Evolutionary conservation across 2,113 vertebrate genomes (phyloP).

Genomic region (Forbesichthys agassizii): DNA sequence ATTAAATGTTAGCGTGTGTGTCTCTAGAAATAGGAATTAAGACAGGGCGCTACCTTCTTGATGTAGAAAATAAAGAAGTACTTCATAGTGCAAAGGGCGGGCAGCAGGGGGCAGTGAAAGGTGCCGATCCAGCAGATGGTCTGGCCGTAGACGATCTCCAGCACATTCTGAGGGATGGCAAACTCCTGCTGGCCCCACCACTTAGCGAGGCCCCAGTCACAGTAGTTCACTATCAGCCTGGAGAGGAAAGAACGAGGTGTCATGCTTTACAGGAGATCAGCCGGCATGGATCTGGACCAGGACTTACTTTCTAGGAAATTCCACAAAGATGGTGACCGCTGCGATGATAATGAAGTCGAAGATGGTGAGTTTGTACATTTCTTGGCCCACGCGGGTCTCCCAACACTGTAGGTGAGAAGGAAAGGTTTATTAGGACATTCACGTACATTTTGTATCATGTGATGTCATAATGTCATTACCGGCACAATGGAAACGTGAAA

Average conservation of each 20-base stretch:
- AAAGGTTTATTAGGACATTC: neutral
- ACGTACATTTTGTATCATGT: no score
- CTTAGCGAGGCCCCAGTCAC: constrained; percentile 75
- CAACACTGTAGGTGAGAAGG: constrained; percentile 83
- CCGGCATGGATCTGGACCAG: neutral
- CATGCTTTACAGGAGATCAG: neutral
- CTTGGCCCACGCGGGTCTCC: constrained; percentile 93
- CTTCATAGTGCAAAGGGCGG: constrained; percentile 90
- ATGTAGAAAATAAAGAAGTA: constrained; percentile 94
- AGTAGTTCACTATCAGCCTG: constrained; percentile 87
- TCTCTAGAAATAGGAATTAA: neutral
- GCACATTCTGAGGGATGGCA: constrained; percentile 88
- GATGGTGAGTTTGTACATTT: constrained; percentile 98
- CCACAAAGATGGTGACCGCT: constrained; percentile 82
- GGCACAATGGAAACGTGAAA: no score
- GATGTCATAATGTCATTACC: no score
- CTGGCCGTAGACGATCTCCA: constrained; percentile 94
- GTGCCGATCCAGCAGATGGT: constrained; percentile 98
- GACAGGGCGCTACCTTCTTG: constrained; percentile 84
- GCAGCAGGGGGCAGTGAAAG: constrained; percentile 92
- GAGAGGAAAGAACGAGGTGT: neutral
- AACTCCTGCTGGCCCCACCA: constrained; percentile 91
- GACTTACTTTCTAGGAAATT: constrained; percentile 93
- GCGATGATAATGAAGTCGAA: constrained; percentile 93
- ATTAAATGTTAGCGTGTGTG: no score